Conservation (phyloP, 2,113 vertebrate genomes). For the Edolisoma coerulescens region DNA sequence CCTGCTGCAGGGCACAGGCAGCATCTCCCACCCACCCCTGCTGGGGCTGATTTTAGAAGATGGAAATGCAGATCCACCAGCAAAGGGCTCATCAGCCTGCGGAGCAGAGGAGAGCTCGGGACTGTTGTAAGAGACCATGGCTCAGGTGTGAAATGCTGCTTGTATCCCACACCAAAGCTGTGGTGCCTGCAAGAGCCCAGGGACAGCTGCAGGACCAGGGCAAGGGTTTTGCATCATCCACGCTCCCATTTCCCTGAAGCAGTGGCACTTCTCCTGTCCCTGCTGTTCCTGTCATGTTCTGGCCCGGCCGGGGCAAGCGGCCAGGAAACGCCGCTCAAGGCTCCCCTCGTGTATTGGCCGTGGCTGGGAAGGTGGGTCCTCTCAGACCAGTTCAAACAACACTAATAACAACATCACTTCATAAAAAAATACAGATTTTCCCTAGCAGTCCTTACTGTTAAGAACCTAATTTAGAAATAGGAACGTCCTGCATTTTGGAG, state of each 20-base stretch:
- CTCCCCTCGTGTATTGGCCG: rapidly evolving
- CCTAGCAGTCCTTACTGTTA: neutral
- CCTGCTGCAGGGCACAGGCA: neutral
- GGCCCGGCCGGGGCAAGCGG: rapidly evolving
- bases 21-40: neutral
- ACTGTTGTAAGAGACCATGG: rapidly evolving
- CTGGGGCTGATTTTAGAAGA: neutral
- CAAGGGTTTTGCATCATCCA: neutral
- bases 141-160: rapidly evolving
- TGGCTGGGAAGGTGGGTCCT: neutral
- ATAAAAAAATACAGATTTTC: neutral
- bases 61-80: neutral
- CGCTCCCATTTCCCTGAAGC: rapidly evolving
- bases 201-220: neutral
- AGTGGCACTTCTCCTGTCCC: neutral
- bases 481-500: rapidly evolving
- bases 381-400: neutral
- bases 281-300: rapidly evolving
- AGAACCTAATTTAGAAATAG: neutral
- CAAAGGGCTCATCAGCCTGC: rapidly evolving
- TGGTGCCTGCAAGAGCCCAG: rapidly evolving
- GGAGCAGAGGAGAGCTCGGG: rapidly evolving
- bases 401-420: neutral
- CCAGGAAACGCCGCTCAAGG: rapidly evolving
- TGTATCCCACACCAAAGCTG: neutral